A percentile compares a stretch with the other conserved stretches of the same genome.
phyloP scores from a whole-genome alignment of 2,113 vertebrate species.

The Gymnorhina tibicen region DNA sequence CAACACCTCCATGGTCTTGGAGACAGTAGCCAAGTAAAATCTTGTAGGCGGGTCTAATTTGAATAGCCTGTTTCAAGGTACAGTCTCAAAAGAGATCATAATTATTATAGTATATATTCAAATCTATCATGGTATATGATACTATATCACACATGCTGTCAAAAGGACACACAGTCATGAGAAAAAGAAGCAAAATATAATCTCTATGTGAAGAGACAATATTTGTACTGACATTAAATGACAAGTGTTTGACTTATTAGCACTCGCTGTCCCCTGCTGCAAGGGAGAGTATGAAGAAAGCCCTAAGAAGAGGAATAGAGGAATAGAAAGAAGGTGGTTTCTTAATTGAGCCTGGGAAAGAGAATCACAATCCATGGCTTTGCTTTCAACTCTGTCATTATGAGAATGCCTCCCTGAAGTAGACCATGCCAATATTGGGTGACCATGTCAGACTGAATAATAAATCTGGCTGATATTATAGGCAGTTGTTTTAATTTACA shows the following conservation, averaged over 20 bases:
- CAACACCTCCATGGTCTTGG: background rate
- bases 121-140: background rate
- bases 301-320: background rate
- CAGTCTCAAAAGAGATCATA: background rate
- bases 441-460: background rate
- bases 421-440: background rate
- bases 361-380: background rate
- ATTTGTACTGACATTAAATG: background rate
- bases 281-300: background rate
- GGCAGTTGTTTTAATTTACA: background rate
- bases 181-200: background rate
- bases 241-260: background rate
- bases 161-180: background rate
- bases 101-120: background rate
- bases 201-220: background rate
- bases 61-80: background rate
- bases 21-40: background rate
- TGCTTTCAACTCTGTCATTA: background rate
- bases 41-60: background rate
- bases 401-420: background rate
- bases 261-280: background rate
- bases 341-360: background rate
- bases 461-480: background rate
- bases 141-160: background rate
- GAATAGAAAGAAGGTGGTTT: background rate